Evolutionary conservation across 2,113 vertebrate species (phyloP).

Genomic region (Cichladusa arquata): DNA sequence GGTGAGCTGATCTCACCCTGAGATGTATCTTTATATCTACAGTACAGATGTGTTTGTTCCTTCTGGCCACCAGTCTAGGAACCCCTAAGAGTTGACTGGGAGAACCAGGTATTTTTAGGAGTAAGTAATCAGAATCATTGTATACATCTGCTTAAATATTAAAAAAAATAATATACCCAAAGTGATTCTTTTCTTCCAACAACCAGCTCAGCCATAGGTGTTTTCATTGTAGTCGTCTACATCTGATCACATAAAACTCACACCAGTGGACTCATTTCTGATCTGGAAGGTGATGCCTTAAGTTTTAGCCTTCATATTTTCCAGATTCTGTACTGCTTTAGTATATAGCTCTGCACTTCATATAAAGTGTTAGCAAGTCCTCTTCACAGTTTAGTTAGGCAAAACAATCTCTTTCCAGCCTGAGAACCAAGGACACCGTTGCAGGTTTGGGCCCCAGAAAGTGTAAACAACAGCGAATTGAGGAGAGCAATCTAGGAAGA

Average conservation of each 20-base stretch:
- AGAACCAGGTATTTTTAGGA: background rate
- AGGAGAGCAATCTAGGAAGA: too few relatives aligned
- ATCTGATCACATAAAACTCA: background rate
- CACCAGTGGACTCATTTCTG: background rate
- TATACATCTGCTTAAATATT: background rate
- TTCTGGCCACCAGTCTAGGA: background rate
- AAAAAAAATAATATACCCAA: background rate
- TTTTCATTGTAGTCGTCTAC: background rate
- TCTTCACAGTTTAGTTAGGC: too few relatives aligned
- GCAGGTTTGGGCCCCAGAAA: too few relatives aligned
- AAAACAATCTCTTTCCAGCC: too few relatives aligned
- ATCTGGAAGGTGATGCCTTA: background rate
- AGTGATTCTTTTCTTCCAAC: background rate
- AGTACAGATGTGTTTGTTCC: background rate
- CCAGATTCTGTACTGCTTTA: too few relatives aligned
- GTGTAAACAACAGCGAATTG: too few relatives aligned
- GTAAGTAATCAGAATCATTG: background rate
- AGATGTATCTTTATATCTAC: background rate
- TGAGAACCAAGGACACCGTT: too few relatives aligned
- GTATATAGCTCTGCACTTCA: too few relatives aligned
- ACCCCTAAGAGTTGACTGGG: accelerated
- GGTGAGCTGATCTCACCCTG: background rate
- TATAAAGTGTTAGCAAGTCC: too few relatives aligned
- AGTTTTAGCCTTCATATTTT: too few relatives aligned
- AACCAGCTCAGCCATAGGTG: background rate